Conservation (phyloP, 2,888 invertebrate species). For the Lasioglossum malachurum region DNA sequence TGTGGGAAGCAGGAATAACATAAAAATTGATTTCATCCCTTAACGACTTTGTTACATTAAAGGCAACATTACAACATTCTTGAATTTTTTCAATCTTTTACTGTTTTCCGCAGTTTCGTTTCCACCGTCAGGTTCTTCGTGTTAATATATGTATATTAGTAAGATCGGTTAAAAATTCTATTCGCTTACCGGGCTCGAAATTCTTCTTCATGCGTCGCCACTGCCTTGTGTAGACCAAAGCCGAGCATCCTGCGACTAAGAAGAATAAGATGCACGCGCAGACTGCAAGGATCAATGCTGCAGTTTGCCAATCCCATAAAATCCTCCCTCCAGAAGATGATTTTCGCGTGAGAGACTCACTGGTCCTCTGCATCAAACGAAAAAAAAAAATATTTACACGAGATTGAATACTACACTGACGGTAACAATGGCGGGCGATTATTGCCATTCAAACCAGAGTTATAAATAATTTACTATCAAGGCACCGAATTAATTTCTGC, state of each 20-base stretch:
- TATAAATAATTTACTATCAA: no score
- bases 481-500: no score
- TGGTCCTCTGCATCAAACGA: conserved; percentile 53
- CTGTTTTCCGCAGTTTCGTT: no score
- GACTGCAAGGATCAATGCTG: conserved; percentile 90
- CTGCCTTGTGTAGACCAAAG: conserved; percentile 91
- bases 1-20: no score
- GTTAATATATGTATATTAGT: neutral
- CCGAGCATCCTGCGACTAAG: conserved; percentile 91
- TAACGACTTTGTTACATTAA: no score
- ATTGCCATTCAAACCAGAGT: no score
- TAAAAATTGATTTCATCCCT: no score
- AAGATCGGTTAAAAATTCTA: neutral
- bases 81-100: no score
- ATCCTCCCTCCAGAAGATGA: conserved; percentile 84
- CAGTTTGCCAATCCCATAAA: conserved; percentile 91
- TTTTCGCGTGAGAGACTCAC: conserved; percentile 70
- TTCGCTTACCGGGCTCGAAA: conserved; percentile 90
- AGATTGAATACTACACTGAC: no score
- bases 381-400: neutral
- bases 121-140: no score
- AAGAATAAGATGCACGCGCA: conserved; percentile 93
- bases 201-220: conserved; percentile 92
- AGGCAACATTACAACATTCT: no score
- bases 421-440: no score